A percentile compares a stretch with the other conserved stretches of the same genome.
Conservation (phyloP, 2,888 invertebrate genomes). For the Netelia virgata region DNA sequence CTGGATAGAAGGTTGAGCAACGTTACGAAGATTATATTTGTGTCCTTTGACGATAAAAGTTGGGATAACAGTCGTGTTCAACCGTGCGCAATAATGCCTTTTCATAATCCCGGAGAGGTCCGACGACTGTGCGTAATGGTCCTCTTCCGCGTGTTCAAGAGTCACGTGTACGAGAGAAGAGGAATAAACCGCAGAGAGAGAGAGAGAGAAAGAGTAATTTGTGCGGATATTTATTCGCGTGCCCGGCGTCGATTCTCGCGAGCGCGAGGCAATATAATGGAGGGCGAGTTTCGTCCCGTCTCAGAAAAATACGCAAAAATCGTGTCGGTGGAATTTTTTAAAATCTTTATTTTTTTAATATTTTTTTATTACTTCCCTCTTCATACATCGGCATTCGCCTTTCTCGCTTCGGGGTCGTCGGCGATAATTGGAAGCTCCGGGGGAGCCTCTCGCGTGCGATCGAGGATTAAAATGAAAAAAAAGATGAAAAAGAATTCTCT, state of each 20-base stretch:
- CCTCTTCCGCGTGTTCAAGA: constrained; percentile 61
- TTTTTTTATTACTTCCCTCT: not conserved
- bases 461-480: not conserved
- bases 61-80: not conserved
- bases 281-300: constrained; percentile 34
- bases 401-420: not conserved
- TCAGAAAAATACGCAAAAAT: constrained; percentile 46
- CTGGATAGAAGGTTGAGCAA: not conserved
- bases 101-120: constrained; percentile 47
- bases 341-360: not conserved
- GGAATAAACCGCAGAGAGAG: constrained; percentile 29
- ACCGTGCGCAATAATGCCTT: not conserved
- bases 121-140: constrained; percentile 52
- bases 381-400: not conserved
- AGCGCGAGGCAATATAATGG: constrained; percentile 25
- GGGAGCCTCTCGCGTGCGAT: constrained; percentile 38
- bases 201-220: constrained; percentile 48
- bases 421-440: constrained; percentile 43
- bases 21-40: constrained; percentile 11
- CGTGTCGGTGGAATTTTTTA: constrained; percentile 9
- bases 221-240: constrained; percentile 62
- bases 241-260: constrained; percentile 48
- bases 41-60: not conserved
- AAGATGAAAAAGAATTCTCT: not conserved
- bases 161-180: constrained; percentile 54